Evolutionary conservation across 37 sponge, comb jelly and placozoan genomes (phyloP).

Genomic region (Spongilla lacustris): DNA sequence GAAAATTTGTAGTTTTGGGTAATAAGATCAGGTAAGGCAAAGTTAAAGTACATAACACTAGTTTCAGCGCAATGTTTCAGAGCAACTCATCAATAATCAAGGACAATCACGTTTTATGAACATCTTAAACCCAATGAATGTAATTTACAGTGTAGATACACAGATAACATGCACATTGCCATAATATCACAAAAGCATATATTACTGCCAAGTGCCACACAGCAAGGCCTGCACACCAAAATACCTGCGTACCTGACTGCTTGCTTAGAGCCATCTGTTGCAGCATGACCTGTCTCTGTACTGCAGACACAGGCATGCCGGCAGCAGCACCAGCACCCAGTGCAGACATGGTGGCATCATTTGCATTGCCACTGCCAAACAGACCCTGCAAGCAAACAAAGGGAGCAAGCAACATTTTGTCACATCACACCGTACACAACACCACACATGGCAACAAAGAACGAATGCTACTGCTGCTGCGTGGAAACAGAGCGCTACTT

Average conservation of each 20-base stretch:
- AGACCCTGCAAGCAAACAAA: neutral
- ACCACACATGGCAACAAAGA: too few relatives aligned
- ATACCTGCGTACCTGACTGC: neutral
- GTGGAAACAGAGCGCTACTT: neutral
- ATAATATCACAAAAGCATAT: too few relatives aligned
- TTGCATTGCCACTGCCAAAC: conserved; percentile 7
- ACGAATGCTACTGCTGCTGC: too few relatives aligned
- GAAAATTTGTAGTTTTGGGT: neutral
- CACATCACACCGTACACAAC: neutral
- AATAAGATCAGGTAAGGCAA: neutral
- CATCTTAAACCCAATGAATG: too few relatives aligned
- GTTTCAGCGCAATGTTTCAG: too few relatives aligned
- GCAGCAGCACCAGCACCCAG: neutral
- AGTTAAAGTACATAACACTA: too few relatives aligned
- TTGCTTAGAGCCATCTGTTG: neutral
- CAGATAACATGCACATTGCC: too few relatives aligned
- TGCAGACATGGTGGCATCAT: neutral
- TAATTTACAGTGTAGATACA: too few relatives aligned
- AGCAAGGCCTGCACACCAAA: too few relatives aligned
- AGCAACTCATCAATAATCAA: too few relatives aligned
- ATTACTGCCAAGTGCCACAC: too few relatives aligned
- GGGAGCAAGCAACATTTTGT: neutral
- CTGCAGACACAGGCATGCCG: neutral
- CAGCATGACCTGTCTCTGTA: neutral
- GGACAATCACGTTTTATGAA: too few relatives aligned